phyloP scores from a whole-genome alignment of 2,797 vertebrate genomes.

The Mus caroli region DNA sequence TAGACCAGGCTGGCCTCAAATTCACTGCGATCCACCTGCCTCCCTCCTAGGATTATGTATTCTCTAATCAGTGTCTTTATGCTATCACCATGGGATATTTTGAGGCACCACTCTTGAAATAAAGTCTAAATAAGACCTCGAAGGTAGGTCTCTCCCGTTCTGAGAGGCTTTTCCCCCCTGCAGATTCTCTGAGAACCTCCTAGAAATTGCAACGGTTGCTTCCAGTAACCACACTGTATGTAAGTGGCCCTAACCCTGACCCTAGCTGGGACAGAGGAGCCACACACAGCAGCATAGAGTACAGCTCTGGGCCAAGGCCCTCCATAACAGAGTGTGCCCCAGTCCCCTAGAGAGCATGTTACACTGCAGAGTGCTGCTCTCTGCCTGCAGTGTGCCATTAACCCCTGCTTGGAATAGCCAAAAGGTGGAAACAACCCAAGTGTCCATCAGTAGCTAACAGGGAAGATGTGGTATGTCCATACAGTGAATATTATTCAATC shows the following conservation, averaged over 20 bases:
- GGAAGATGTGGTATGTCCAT: neutral
- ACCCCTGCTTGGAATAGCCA: neutral
- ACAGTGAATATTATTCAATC: neutral
- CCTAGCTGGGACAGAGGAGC: neutral
- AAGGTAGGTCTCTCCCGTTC: neutral
- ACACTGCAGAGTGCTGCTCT: neutral
- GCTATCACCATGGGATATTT: neutral
- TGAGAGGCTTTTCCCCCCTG: neutral
- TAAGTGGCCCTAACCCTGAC: neutral
- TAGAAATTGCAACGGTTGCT: conserved; percentile 11
- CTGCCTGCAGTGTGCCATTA: neutral
- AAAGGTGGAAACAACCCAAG: conserved; percentile 10
- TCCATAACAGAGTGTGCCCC: neutral
- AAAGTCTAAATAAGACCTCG: neutral
- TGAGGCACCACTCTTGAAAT: neutral
- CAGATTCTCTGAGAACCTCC: neutral
- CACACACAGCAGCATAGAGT: neutral
- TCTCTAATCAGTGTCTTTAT: neutral
- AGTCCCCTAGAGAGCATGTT: neutral
- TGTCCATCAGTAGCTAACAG: neutral
- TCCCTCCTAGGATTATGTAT: neutral
- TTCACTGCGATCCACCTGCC: neutral
- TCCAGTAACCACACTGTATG: neutral
- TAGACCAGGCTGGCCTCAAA: neutral
- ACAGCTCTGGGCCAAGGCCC: neutral